These are phyloP conservation scores for Dicaeum eximium DNA, from an alignment of 2,113 vertebrate genomes.

Conservation along the genomic window DNA sequence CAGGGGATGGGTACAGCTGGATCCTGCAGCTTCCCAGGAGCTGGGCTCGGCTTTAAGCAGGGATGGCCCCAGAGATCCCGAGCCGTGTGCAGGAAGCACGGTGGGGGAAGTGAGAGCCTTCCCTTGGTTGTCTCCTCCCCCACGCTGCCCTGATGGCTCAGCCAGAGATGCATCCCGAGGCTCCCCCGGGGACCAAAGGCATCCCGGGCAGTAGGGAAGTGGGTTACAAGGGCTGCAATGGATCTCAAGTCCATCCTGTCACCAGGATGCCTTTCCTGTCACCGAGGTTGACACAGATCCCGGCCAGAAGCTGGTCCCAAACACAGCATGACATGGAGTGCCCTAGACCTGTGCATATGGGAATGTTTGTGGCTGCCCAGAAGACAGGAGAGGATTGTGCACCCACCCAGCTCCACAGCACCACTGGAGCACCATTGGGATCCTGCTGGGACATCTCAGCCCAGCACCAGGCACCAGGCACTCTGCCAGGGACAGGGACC, in stretches of 20 bases:
- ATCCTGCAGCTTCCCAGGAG: not conserved
- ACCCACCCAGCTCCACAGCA: not conserved
- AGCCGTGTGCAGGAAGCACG: rapidly evolving
- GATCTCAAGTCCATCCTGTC: not conserved
- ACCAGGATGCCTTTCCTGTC: not conserved
- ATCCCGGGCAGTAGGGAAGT: slow-evolving; percentile 48
- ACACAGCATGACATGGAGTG: rapidly evolving
- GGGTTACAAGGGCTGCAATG: not conserved
- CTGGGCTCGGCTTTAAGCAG: not conserved
- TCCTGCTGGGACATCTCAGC: not conserved
- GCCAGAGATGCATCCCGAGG: not conserved
- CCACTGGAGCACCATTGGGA: not conserved
- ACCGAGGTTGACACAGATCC: not conserved
- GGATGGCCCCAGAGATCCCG: not conserved
- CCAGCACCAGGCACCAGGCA: not conserved
- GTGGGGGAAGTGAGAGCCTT: not conserved
- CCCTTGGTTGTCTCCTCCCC: not conserved
- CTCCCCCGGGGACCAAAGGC: not conserved
- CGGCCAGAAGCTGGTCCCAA: not conserved
- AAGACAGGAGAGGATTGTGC: not conserved
- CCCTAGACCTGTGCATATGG: rapidly evolving
- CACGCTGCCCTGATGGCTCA: not conserved
- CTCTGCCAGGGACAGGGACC: not conserved
- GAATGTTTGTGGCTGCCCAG: not conserved
- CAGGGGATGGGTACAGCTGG: rapidly evolving